phyloP scores from a whole-genome alignment of 2,113 vertebrate genomes.

The Ploceus nigricollis region DNA sequence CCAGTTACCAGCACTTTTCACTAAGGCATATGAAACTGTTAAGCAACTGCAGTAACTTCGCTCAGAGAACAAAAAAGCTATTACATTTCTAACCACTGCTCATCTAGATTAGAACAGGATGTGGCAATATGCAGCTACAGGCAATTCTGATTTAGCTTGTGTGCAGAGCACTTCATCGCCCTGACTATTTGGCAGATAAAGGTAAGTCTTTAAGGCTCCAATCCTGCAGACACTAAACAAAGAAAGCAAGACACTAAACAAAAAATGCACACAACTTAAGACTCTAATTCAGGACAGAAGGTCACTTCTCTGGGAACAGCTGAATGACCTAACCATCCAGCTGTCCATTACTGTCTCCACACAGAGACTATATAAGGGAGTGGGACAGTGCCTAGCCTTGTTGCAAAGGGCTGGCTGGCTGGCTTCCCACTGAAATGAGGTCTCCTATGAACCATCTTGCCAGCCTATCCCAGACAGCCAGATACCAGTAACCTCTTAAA shows the following conservation, averaged over 20 bases:
- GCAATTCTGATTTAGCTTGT: not conserved
- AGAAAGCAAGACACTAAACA: not conserved
- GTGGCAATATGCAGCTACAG: not conserved
- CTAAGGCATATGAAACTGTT: not conserved
- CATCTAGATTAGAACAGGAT: not conserved
- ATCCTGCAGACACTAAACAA: not conserved
- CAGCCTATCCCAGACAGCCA: not conserved
- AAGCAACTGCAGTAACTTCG: not conserved
- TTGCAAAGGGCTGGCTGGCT: not conserved
- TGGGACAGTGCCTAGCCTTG: not conserved
- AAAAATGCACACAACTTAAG: not conserved
- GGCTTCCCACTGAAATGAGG: not conserved
- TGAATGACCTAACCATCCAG: not conserved
- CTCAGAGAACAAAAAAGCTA: not conserved
- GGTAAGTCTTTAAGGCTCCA: not conserved
- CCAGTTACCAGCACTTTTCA: not conserved
- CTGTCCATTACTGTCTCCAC: not conserved
- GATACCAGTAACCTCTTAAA: not conserved
- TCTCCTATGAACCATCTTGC: not conserved
- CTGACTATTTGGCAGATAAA: not conserved
- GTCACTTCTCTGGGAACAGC: not conserved
- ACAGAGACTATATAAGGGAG: not conserved
- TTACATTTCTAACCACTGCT: not conserved
- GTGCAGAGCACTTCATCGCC: not conserved
- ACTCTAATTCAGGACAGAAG: not conserved